Percentiles rank a stretch among this genome's conserved stretches.
Conservation (phyloP, 1,140 invertebrate genomes). For the Meloidogyne exigua region DNA sequence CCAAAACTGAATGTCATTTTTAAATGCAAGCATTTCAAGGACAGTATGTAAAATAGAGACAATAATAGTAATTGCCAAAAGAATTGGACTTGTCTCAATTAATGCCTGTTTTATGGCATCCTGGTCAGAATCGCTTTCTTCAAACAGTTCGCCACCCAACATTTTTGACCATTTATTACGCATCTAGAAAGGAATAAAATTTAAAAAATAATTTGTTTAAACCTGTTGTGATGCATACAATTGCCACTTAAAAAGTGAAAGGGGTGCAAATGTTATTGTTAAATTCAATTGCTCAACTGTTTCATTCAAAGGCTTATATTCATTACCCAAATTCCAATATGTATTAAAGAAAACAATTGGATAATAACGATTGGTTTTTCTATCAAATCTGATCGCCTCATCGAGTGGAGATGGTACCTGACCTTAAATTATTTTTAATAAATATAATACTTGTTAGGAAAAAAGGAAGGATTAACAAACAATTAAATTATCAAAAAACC, state of each 20-base stretch:
- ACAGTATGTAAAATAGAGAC: slow-evolving; percentile 93
- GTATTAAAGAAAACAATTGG: slow-evolving; percentile 78
- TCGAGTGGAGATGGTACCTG: slow-evolving; percentile 51
- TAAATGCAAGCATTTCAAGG: slow-evolving; percentile 97
- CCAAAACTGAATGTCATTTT: slow-evolving; percentile 99
- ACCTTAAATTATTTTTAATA: slow-evolving; percentile 36
- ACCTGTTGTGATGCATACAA: slow-evolving; percentile 80
- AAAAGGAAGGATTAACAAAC: background rate
- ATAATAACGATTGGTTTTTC: slow-evolving; percentile 66
- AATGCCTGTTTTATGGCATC: slow-evolving; percentile 94
- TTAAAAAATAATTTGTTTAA: slow-evolving; percentile 13
- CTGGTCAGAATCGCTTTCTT: slow-evolving; percentile 79
- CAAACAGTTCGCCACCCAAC: slow-evolving; percentile 70
- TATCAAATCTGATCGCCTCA: slow-evolving; percentile 77
- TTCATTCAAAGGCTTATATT: slow-evolving; percentile 84
- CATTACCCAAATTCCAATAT: slow-evolving; percentile 76
- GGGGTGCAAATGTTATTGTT: slow-evolving; percentile 83
- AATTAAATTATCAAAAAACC: slow-evolving; percentile 63
- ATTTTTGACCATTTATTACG: slow-evolving; percentile 66
- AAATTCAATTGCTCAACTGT: slow-evolving; percentile 70
- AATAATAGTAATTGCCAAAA: slow-evolving; percentile 81
- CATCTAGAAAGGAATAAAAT: slow-evolving; percentile 65
- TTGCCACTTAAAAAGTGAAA: slow-evolving; percentile 96
- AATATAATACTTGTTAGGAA: slow-evolving; percentile 21
- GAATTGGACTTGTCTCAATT: slow-evolving; percentile 91